A percentile compares a stretch with the other conserved stretches of the same genome.
phyloP scores from a whole-genome alignment of 2,113 vertebrate genomes.

The Paratilapia polleni region DNA sequence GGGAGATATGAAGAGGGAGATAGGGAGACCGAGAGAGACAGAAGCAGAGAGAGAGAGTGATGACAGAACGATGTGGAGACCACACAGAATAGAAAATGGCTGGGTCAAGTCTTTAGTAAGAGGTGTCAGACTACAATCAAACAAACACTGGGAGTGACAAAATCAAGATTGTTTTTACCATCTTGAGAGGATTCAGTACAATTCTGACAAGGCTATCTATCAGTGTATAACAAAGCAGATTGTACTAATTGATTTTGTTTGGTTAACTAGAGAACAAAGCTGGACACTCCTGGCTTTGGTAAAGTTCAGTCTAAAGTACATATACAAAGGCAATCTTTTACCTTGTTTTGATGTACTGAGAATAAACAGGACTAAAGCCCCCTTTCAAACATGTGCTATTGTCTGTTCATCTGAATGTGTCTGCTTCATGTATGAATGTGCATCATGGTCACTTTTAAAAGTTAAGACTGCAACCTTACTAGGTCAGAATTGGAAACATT shows the following conservation, averaged over 20 bases:
- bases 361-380: neutral
- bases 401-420: neutral
- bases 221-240: neutral
- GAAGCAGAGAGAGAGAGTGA: slow-evolving; percentile 45
- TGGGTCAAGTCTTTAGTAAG: slow-evolving; percentile 52
- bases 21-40: slow-evolving; percentile 32
- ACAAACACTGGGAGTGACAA: slow-evolving; percentile 30
- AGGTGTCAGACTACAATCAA: slow-evolving; percentile 42
- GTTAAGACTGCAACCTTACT: neutral
- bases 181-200: neutral
- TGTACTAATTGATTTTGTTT: neutral
- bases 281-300: neutral
- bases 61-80: slow-evolving; percentile 67
- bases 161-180: slow-evolving; percentile 11
- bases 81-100: slow-evolving; percentile 71
- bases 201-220: neutral
- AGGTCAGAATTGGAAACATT: neutral
- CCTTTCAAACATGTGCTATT: neutral
- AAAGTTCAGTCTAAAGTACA: neutral
- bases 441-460: neutral
- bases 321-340: neutral
- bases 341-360: neutral
- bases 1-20: slow-evolving; percentile 15
- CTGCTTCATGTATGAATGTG: neutral
- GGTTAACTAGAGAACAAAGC: neutral